phyloP scores from a whole-genome alignment of 2,113 vertebrate genomes.

The Corythornis madagascariensis region DNA sequence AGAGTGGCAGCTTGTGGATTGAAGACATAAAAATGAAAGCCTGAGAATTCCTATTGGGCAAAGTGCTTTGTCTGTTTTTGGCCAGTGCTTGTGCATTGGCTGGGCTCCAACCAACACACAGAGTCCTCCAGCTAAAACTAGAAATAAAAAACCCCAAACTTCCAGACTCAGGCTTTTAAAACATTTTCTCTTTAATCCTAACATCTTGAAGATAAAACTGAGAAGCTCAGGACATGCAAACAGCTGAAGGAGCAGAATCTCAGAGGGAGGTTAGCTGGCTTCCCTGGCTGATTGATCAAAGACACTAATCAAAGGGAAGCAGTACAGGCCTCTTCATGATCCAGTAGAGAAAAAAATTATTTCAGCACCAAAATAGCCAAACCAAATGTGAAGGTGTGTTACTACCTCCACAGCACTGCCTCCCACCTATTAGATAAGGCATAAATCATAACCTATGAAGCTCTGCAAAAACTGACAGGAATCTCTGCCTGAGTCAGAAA shows the following conservation, averaged over 20 bases:
- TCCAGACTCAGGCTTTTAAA: background rate
- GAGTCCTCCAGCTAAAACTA: background rate
- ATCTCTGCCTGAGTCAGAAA: background rate
- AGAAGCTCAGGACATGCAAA: background rate
- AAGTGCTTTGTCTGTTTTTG: background rate
- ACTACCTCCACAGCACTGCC: background rate
- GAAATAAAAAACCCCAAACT: background rate
- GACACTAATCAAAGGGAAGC: background rate
- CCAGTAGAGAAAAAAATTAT: background rate
- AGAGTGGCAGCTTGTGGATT: background rate
- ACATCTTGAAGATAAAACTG: background rate
- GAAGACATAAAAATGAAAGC: background rate
- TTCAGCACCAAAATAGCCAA: background rate
- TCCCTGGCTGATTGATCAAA: background rate
- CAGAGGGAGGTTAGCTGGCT: background rate
- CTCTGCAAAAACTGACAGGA: background rate
- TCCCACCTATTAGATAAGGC: background rate
- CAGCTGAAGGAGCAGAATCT: background rate
- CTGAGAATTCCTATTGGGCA: background rate
- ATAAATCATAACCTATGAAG: background rate
- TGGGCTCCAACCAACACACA: rapidly evolving
- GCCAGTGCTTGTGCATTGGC: background rate
- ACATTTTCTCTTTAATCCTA: background rate
- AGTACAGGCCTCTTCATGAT: background rate
- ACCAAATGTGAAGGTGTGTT: background rate